phyloP scores from a whole-genome alignment of 2,888 invertebrate species.

The Orchesellides sinensis region DNA sequence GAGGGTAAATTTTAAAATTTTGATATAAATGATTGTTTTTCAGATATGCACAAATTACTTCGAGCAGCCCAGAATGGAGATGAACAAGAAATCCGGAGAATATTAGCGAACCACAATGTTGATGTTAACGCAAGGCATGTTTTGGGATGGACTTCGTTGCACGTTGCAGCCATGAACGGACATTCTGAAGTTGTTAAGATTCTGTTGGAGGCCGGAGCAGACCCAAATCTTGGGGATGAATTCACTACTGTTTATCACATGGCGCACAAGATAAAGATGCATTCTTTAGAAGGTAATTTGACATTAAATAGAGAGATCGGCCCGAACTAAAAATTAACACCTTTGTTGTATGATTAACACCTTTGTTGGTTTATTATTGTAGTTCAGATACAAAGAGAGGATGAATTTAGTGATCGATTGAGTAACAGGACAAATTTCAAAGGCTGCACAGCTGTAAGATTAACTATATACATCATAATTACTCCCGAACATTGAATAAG shows the following conservation, averaged over 20 bases:
- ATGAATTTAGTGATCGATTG: conserved; percentile 86
- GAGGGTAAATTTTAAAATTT: background rate
- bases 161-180: conserved; percentile 89
- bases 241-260: conserved; percentile 85
- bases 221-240: conserved; percentile 86
- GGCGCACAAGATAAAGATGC: conserved; percentile 83
- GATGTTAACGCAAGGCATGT: conserved; percentile 83
- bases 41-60: conserved; percentile 38
- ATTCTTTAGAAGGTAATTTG: conserved; percentile 85
- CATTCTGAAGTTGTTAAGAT: conserved; percentile 81
- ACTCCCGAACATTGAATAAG: background rate
- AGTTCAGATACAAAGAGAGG: conserved; percentile 82
- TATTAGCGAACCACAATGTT: conserved; percentile 73
- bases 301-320: background rate
- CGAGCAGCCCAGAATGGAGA: conserved; percentile 55
- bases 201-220: conserved; percentile 86
- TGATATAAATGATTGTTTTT: background rate
- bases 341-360: background rate
- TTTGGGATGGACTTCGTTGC: conserved; percentile 92
- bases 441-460: conserved; percentile 85
- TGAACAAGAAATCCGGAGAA: conserved; percentile 34
- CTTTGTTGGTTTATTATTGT: conserved; percentile 27
- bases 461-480: too few species aligned
- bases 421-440: conserved; percentile 85
- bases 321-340: too few species aligned